Percentiles rank a stretch among this genome's conserved stretches.
Conservation (phyloP, 2,888 invertebrate genomes). For the Ommatoiulus sabulosus region DNA sequence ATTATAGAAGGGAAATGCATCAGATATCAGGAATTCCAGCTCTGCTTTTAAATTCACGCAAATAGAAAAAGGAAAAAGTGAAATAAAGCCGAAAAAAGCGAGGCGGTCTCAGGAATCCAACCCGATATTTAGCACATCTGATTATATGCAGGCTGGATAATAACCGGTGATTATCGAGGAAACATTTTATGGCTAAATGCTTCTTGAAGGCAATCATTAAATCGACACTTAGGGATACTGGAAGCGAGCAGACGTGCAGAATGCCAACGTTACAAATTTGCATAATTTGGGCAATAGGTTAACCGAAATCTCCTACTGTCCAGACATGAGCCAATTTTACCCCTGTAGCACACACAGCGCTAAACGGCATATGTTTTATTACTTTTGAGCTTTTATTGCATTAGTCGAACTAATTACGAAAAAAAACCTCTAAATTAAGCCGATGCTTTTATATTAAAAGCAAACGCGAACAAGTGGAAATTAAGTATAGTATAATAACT, state of each 20-base stretch:
- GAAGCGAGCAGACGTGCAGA: neutral
- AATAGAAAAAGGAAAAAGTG: slow-evolving; percentile 8
- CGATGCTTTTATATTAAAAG: neutral
- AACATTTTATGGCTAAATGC: slow-evolving; percentile 28
- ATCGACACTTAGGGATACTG: neutral
- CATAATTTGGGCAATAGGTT: slow-evolving; percentile 36
- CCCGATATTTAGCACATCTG: slow-evolving; percentile 35
- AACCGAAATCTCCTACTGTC: neutral
- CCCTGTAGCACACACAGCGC: neutral
- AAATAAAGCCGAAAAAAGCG: neutral
- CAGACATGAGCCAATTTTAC: neutral
- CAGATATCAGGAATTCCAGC: slow-evolving; percentile 1
- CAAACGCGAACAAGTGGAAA: neutral
- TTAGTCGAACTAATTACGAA: neutral
- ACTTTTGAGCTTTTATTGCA: neutral
- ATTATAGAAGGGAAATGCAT: neutral
- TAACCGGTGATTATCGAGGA: slow-evolving; percentile 23
- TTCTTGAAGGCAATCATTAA: slow-evolving; percentile 27
- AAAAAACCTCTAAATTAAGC: neutral
- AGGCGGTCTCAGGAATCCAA: slow-evolving; percentile 17
- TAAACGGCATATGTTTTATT: slow-evolving; percentile 22
- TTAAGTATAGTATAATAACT: neutral
- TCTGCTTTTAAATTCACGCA: neutral
- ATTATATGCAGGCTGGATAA: slow-evolving; percentile 26
- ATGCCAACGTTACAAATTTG: neutral